These are phyloP conservation scores for Ephestia elutella DNA, from an alignment of 1,140 invertebrate species.

Conservation along the genomic window DNA sequence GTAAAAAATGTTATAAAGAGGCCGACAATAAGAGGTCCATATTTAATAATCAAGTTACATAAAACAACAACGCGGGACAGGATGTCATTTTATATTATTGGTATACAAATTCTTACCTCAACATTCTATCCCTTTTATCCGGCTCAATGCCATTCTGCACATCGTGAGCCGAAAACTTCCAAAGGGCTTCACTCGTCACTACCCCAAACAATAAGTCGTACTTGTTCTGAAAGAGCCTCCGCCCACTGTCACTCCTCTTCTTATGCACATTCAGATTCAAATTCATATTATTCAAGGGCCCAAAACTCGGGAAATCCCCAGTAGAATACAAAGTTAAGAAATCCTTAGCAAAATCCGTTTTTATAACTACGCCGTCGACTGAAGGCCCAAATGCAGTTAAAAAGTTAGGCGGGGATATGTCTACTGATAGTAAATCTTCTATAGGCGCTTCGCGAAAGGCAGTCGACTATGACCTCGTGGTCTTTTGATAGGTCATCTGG, in stretches of 20 bases:
- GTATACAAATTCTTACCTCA: conserved; percentile 71
- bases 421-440: conserved; percentile 84
- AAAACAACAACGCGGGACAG: too few relatives aligned
- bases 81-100: not conserved
- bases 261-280: conserved; percentile 77
- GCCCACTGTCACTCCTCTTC: conserved; percentile 73
- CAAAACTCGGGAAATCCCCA: conserved; percentile 77
- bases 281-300: conserved; percentile 51
- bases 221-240: conserved; percentile 72
- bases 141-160: conserved; percentile 92
- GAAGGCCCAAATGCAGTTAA: conserved; percentile 89
- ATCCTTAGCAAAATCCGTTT: conserved; percentile 84
- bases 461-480: conserved; percentile 87
- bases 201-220: conserved; percentile 90
- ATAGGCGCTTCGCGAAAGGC: conserved; percentile 84
- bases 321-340: conserved; percentile 80
- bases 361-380: conserved; percentile 90
- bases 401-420: conserved; percentile 88
- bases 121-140: conserved; percentile 90
- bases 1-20: too few relatives aligned
- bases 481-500: conserved; percentile 85
- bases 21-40: too few relatives aligned
- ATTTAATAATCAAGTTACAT: too few relatives aligned
- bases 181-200: conserved; percentile 87
- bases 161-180: conserved; percentile 88